phyloP scores from a whole-genome alignment of 2,113 vertebrate species.

The Pavo muticus region DNA sequence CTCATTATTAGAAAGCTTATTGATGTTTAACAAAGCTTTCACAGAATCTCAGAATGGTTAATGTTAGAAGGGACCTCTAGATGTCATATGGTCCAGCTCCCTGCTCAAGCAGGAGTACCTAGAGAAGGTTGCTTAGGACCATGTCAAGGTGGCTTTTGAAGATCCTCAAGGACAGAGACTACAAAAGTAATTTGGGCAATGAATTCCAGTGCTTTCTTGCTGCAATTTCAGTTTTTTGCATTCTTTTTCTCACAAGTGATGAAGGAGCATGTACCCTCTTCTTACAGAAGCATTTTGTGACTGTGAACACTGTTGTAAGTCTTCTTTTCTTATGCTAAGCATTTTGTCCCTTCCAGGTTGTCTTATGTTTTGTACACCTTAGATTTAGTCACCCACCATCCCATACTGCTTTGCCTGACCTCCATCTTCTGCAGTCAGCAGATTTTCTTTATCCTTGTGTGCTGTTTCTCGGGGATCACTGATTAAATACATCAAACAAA shows the following conservation, averaged over 20 bases:
- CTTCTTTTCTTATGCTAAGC: background rate
- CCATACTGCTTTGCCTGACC: rapidly evolving
- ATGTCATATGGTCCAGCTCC: background rate
- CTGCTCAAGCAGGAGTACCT: background rate
- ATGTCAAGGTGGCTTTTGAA: background rate
- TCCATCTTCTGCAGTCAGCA: background rate
- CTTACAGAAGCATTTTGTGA: background rate
- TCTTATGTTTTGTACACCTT: background rate
- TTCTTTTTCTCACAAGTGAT: rapidly evolving
- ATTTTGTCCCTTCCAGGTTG: background rate
- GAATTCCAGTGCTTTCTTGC: background rate
- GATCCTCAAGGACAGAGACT: background rate
- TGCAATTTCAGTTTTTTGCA: background rate
- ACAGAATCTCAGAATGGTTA: background rate
- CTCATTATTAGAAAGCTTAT: background rate
- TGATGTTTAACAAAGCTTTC: background rate
- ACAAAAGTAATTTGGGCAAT: background rate
- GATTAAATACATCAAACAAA: slow-evolving; percentile 45
- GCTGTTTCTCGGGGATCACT: slow-evolving; percentile 16
- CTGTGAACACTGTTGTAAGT: rapidly evolving
- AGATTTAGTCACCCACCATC: background rate
- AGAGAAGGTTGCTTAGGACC: background rate
- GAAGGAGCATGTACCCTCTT: background rate
- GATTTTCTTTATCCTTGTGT: slow-evolving; percentile 14
- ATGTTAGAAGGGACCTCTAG: background rate